A percentile compares a stretch with the other conserved stretches of the same genome.
These are phyloP conservation scores for Aegotheles bennettii DNA, from an alignment of 2,113 vertebrate genomes.

Conservation along the genomic window DNA sequence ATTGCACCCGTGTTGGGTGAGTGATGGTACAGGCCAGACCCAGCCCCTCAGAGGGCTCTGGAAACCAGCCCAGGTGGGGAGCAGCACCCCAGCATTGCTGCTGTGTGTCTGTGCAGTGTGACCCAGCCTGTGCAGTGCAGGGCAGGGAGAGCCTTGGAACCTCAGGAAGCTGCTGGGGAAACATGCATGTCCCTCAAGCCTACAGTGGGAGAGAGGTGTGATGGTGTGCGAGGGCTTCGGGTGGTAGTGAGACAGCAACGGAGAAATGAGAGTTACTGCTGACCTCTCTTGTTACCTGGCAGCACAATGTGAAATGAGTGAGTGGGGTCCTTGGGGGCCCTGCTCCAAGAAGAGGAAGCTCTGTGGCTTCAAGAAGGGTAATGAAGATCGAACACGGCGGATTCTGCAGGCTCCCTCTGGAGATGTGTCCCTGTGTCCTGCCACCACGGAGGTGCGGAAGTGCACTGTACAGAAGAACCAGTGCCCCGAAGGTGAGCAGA, in stretches of 20 bases:
- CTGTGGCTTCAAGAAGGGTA: constrained; percentile 93
- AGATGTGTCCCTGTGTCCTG: constrained; percentile 73
- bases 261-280: background rate
- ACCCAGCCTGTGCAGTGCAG: no score
- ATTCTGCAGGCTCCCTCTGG: constrained; percentile 75
- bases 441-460: constrained; percentile 81
- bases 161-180: background rate
- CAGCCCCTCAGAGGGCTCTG: background rate
- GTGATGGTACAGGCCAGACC: background rate
- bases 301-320: constrained; percentile 90
- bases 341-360: constrained; percentile 92
- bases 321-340: constrained; percentile 91
- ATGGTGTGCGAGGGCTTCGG: background rate
- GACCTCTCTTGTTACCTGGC: background rate
- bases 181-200: fast-evolving
- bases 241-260: fast-evolving
- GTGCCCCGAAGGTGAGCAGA: constrained; percentile 82
- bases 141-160: background rate
- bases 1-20: fast-evolving
- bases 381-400: constrained; percentile 78
- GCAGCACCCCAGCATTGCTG: background rate
- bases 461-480: constrained; percentile 82
- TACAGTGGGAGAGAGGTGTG: fast-evolving
- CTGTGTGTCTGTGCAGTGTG: fast-evolving
- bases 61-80: background rate